These are phyloP conservation scores for Trogon melanurus DNA, from an alignment of 2,113 vertebrate genomes.

Conservation along the genomic window DNA sequence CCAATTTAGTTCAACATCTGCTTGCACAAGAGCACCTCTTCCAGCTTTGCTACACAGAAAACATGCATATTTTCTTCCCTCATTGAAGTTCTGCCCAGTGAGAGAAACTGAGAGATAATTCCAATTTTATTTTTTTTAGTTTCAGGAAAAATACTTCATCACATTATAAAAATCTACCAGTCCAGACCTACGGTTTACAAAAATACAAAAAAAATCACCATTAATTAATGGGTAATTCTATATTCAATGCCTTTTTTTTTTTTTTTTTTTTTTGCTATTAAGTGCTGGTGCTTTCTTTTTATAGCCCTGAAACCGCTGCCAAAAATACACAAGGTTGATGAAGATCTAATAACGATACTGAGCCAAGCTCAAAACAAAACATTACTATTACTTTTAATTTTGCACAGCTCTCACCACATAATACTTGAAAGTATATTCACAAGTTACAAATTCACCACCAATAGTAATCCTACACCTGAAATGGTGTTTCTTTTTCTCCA, in stretches of 20 bases:
- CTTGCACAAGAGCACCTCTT: slow-evolving; percentile 2
- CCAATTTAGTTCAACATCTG: background rate
- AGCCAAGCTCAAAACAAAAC: background rate
- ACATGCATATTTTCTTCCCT: background rate
- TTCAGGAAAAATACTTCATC: background rate
- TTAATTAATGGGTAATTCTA: background rate
- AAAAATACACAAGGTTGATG: background rate
- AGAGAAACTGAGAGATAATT: background rate
- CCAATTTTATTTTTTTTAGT: background rate
- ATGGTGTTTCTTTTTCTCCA: background rate
- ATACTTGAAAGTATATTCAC: background rate
- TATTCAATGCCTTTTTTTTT: background rate
- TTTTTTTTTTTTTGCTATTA: background rate
- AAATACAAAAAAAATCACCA: background rate
- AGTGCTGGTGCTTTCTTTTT: background rate
- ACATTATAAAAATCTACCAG: background rate
- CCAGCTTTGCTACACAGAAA: background rate
- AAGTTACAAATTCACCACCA: background rate
- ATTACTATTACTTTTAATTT: background rate
- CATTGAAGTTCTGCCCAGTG: background rate
- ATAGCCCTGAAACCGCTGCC: background rate
- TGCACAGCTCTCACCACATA: background rate
- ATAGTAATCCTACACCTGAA: background rate
- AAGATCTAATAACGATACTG: background rate
- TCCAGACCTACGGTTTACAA: background rate